phyloP scores from a whole-genome alignment of 2,888 invertebrate species.

The Agonopterix arenella region DNA sequence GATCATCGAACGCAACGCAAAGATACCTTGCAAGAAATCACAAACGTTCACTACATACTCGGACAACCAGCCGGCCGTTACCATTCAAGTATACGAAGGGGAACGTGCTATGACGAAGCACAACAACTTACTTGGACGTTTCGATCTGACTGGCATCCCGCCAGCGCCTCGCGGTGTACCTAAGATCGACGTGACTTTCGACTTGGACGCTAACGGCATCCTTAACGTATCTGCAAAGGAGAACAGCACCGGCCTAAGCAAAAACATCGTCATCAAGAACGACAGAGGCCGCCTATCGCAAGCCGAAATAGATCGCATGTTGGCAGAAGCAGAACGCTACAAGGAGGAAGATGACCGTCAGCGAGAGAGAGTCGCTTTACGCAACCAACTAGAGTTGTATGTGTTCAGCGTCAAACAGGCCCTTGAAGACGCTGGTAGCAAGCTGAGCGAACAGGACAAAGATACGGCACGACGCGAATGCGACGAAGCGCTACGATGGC shows the following conservation, averaged over 20 bases:
- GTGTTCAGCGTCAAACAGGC: slow-evolving; percentile 83
- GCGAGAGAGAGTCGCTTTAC: slow-evolving; percentile 79
- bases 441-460: slow-evolving; percentile 80
- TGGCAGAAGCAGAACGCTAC: slow-evolving; percentile 84
- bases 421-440: slow-evolving; percentile 77
- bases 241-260: slow-evolving; percentile 80
- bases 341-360: slow-evolving; percentile 84
- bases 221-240: slow-evolving; percentile 90
- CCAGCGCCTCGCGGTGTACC: slow-evolving; percentile 83
- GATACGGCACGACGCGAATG: slow-evolving; percentile 70
- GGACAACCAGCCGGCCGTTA: slow-evolving; percentile 87
- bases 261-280: slow-evolving; percentile 88
- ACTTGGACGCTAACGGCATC: slow-evolving; percentile 87
- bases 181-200: slow-evolving; percentile 84
- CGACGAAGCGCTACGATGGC: slow-evolving; percentile 81
- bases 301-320: slow-evolving; percentile 88
- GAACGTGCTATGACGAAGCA: slow-evolving; percentile 89
- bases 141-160: slow-evolving; percentile 82
- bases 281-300: slow-evolving; percentile 88
- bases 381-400: slow-evolving; percentile 85
- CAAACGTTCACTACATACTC: slow-evolving; percentile 87
- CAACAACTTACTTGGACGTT: slow-evolving; percentile 81
- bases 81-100: slow-evolving; percentile 85
- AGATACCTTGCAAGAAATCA: slow-evolving; percentile 83
- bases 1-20: slow-evolving; percentile 82